phyloP scores from a whole-genome alignment of 2,113 vertebrate genomes.

The Hemichromis elongatus region DNA sequence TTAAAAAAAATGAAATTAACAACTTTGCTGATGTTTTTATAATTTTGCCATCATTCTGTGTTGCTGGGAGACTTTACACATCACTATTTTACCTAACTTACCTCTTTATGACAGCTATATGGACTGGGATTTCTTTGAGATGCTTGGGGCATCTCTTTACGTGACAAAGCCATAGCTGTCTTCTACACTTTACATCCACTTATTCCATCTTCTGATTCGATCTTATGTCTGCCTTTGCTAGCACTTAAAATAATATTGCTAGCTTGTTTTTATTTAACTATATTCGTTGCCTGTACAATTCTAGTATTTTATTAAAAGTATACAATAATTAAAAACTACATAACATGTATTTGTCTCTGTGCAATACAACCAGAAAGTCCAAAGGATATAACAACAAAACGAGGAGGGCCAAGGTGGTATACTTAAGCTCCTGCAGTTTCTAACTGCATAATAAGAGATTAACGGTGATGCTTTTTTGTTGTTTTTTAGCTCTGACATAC shows the following conservation, averaged over 20 bases:
- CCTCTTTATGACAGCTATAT: background rate
- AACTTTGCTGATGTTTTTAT: background rate
- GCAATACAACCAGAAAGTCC: background rate
- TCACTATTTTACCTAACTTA: background rate
- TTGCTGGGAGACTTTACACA: background rate
- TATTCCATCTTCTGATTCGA: background rate
- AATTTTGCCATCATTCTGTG: background rate
- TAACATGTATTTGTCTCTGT: background rate
- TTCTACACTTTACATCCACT: background rate
- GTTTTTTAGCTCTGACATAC: background rate
- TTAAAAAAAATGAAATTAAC: background rate
- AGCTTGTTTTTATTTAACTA: background rate
- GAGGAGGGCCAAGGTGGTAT: background rate
- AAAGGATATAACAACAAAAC: background rate
- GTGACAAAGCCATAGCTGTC: background rate
- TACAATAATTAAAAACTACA: background rate
- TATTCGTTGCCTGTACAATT: background rate
- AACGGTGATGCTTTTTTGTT: background rate
- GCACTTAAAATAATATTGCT: background rate
- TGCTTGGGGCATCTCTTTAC: background rate
- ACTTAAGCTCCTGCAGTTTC: background rate
- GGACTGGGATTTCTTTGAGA: background rate
- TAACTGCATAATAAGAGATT: fast-evolving
- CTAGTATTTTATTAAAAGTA: background rate
- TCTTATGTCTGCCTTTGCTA: background rate